phyloP scores from a whole-genome alignment of 2,113 vertebrate species.

The Pseudorasbora parva region DNA sequence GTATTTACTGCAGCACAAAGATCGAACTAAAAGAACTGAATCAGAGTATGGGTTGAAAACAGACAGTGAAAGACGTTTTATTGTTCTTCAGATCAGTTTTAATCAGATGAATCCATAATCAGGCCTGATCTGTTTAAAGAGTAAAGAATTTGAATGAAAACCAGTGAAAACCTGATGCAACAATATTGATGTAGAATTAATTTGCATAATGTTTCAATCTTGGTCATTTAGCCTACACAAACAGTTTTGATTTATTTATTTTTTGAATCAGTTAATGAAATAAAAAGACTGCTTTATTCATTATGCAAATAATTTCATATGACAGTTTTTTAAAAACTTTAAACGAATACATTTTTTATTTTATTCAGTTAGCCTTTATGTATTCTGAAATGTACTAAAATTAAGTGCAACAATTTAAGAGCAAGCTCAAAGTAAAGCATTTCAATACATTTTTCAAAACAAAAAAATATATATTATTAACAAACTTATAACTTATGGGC shows the following conservation, averaged over 20 bases:
- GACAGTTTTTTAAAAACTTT: background rate
- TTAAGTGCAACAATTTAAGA: background rate
- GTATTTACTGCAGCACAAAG: slow-evolving; percentile 53
- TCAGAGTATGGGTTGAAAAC: slow-evolving; percentile 15
- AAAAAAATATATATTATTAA: background rate
- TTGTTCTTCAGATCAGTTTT: slow-evolving; percentile 32
- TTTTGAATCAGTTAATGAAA: background rate
- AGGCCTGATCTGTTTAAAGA: slow-evolving; percentile 16
- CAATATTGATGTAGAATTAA: background rate
- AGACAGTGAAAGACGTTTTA: background rate
- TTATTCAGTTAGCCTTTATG: too few relatives aligned
- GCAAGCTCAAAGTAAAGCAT: too few relatives aligned
- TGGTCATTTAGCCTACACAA: background rate
- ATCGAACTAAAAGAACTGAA: slow-evolving; percentile 30
- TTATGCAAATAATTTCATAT: background rate
- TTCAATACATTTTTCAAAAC: background rate
- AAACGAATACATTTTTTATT: too few relatives aligned
- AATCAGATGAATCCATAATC: slow-evolving; percentile 24
- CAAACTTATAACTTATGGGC: background rate
- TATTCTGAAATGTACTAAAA: background rate
- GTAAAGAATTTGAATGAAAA: background rate
- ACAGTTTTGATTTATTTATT: background rate
- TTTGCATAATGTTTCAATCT: background rate
- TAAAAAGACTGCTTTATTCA: background rate
- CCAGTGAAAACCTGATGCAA: background rate